Evolutionary conservation across 2,888 invertebrate genomes (phyloP).

Genomic region (Arrhopalites spinosus): DNA sequence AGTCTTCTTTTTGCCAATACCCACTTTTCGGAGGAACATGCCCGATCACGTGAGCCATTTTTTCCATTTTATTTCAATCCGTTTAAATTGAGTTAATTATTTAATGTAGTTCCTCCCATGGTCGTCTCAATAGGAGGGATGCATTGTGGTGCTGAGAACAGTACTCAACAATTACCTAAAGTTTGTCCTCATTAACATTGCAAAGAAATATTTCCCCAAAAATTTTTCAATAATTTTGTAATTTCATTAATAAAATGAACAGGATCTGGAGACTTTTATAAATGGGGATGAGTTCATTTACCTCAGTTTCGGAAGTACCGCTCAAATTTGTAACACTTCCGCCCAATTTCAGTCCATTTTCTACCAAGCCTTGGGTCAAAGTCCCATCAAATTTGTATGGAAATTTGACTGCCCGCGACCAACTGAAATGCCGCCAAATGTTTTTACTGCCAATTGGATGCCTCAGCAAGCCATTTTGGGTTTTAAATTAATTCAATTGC

Average conservation of each 20-base stretch:
- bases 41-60: constrained; percentile 12
- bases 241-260: too few species aligned
- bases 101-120: too few species aligned
- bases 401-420: constrained; percentile 54
- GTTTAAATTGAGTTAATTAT: too few species aligned
- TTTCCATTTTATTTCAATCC: too few species aligned
- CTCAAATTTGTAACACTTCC: constrained; percentile 32
- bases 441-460: constrained; percentile 52
- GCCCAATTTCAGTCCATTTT: constrained; percentile 44
- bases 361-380: constrained; percentile 44
- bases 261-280: too few species aligned
- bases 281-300: constrained; percentile 46
- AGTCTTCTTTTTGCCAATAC: constrained; percentile 44
- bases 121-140: too few species aligned
- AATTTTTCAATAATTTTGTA: too few species aligned
- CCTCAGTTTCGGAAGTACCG: constrained; percentile 48
- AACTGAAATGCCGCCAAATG: constrained; percentile 49
- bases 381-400: constrained; percentile 52
- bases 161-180: too few species aligned
- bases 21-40: constrained; percentile 48
- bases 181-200: too few species aligned
- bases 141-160: too few species aligned
- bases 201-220: too few species aligned
- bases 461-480: constrained; percentile 56
- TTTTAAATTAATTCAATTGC: too few species aligned